Conservation (phyloP, 2,888 invertebrate genomes). For the Siphonodentalium dalli region DNA sequence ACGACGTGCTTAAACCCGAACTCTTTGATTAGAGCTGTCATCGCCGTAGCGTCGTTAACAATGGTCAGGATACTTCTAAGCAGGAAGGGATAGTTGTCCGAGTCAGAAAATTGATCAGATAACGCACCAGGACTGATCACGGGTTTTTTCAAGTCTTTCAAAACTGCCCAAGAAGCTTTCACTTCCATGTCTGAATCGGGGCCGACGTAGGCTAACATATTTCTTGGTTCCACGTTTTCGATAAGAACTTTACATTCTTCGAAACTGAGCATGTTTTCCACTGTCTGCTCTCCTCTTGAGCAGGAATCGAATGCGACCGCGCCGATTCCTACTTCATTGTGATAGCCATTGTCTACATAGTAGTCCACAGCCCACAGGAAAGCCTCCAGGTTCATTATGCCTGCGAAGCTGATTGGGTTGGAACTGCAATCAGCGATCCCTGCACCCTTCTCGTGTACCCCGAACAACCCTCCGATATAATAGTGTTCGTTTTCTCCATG, state of each 20-base stretch:
- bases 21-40: no score
- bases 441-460: slow-evolving; percentile 37
- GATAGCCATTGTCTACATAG: slow-evolving; percentile 19
- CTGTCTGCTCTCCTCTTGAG: slow-evolving; percentile 32
- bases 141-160: slow-evolving; percentile 69
- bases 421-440: slow-evolving; percentile 37
- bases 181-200: slow-evolving; percentile 44
- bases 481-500: slow-evolving; percentile 30
- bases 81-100: slow-evolving; percentile 35
- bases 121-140: slow-evolving; percentile 61
- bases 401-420: slow-evolving; percentile 32
- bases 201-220: slow-evolving; percentile 52
- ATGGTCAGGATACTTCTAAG: slow-evolving; percentile 47
- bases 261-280: slow-evolving; percentile 47
- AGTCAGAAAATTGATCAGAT: slow-evolving; percentile 29
- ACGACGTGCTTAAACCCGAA: slow-evolving; percentile 32
- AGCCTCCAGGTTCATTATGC: slow-evolving; percentile 61
- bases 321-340: slow-evolving; percentile 36
- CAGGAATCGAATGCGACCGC: slow-evolving; percentile 57
- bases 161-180: slow-evolving; percentile 49
- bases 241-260: slow-evolving; percentile 44
- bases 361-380: slow-evolving; percentile 61
- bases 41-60: slow-evolving; percentile 38
- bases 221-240: slow-evolving; percentile 36
- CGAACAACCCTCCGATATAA: slow-evolving; percentile 55